phyloP scores from a whole-genome alignment of 2,888 invertebrate genomes.

The Eupithecia tripunctaria region DNA sequence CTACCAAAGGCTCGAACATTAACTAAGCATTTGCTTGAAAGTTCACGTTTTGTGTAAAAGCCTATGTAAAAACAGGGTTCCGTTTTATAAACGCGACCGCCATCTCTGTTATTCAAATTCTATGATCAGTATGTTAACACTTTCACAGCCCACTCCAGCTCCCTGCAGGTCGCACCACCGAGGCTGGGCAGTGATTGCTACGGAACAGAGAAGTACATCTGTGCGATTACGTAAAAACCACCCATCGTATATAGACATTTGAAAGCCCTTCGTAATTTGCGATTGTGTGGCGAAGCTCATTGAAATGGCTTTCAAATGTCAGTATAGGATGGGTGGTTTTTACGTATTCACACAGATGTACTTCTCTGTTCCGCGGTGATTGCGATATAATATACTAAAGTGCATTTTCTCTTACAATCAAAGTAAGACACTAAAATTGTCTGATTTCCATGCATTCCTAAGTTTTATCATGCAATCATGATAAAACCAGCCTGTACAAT shows the following conservation, averaged over 20 bases:
- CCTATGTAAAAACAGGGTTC: background rate
- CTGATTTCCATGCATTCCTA: background rate
- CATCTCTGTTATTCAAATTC: background rate
- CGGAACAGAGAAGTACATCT: too few species aligned
- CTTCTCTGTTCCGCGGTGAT: too few species aligned
- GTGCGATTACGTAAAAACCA: too few species aligned
- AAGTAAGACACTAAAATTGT: background rate
- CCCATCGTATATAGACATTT: too few species aligned
- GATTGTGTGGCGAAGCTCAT: too few species aligned
- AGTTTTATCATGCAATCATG: background rate
- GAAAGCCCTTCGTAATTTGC: too few species aligned
- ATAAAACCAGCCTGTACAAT: background rate
- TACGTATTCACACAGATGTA: too few species aligned
- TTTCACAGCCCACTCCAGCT: too few species aligned
- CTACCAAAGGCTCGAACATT: background rate
- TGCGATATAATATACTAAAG: background rate
- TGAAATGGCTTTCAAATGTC: too few species aligned
- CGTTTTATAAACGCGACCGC: background rate
- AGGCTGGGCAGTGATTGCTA: too few species aligned
- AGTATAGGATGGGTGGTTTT: too few species aligned
- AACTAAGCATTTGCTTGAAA: background rate
- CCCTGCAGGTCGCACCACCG: too few species aligned
- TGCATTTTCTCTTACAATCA: background rate
- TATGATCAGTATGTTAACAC: background rate
- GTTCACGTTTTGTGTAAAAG: background rate